phyloP scores from a whole-genome alignment of 2,888 invertebrate genomes.

The Neoaliturus tenellus region DNA sequence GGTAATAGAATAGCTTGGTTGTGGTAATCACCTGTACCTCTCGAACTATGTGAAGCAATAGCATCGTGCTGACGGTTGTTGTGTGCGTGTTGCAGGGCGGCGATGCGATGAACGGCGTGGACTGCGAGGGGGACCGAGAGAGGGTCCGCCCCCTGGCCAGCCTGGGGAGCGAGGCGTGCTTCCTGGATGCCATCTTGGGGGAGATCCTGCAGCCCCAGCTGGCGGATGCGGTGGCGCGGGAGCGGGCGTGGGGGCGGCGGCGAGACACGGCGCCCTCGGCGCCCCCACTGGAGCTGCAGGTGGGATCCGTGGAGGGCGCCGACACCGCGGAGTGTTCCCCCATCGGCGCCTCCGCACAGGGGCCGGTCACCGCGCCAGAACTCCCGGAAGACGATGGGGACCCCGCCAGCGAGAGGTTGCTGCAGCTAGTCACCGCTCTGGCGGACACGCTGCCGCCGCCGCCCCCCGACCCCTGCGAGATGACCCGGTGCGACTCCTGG shows the following conservation, averaged over 20 bases:
- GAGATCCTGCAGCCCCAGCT: constrained; percentile 55
- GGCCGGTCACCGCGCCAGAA: neutral
- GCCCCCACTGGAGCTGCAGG: constrained; percentile 44
- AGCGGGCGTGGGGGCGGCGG: neutral
- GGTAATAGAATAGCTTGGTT: too few species aligned
- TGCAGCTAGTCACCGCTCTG: constrained; percentile 39
- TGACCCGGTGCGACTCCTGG: constrained; percentile 55
- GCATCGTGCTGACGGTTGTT: too few species aligned
- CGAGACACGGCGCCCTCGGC: constrained; percentile 15
- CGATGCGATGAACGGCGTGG: neutral
- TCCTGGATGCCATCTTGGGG: constrained; percentile 60
- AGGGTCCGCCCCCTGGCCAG: constrained; percentile 50
- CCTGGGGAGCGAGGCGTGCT: constrained; percentile 57
- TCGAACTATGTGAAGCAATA: too few species aligned
- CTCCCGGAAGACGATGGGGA: neutral
- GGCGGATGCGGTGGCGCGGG: constrained; percentile 13
- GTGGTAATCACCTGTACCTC: too few species aligned
- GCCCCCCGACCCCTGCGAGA: constrained; percentile 41
- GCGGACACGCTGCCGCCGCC: constrained; percentile 23
- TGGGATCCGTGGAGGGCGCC: neutral
- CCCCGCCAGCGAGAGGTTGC: neutral
- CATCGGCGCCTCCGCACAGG: neutral
- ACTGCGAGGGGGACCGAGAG: neutral
- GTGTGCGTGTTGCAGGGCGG: constrained; percentile 2
- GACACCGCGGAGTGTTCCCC: neutral